Evolutionary conservation across 2,113 vertebrate genomes (phyloP).

Genomic region (Heterocephalus glaber): DNA sequence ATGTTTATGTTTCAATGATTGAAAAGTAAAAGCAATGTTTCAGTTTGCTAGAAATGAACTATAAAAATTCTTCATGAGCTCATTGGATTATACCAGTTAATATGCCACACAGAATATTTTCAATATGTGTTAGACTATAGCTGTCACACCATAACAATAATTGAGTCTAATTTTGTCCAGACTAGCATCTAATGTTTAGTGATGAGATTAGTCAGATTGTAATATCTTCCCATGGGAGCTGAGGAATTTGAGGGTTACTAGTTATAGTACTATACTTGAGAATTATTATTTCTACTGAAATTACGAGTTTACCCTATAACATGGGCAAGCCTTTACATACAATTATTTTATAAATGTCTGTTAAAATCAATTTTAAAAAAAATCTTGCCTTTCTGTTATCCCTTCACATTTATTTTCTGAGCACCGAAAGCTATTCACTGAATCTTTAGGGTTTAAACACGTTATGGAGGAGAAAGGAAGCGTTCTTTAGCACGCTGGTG

Average conservation of each 20-base stretch:
- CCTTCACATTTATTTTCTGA: conserved; percentile 40
- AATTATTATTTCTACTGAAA: conserved; percentile 25
- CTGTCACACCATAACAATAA: conserved; percentile 9
- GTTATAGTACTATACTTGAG: neutral
- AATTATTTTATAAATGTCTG: neutral
- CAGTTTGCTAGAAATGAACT: conserved; percentile 5
- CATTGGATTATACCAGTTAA: conserved; percentile 7
- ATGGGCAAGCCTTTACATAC: neutral
- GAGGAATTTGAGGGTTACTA: neutral
- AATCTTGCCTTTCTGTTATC: neutral
- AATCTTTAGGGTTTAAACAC: conserved; percentile 41
- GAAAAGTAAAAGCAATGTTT: conserved; percentile 41
- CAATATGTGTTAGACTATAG: conserved; percentile 1
- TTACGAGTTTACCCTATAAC: neutral
- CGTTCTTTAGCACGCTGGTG: neutral
- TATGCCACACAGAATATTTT: neutral
- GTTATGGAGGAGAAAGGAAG: conserved; percentile 35
- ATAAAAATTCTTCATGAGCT: conserved; percentile 1
- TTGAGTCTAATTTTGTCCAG: conserved; percentile 17
- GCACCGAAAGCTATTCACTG: neutral
- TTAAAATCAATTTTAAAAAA: neutral
- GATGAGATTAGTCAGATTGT: neutral
- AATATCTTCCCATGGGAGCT: neutral
- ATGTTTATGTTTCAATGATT: conserved; percentile 6
- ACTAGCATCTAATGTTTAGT: neutral